Conservation (phyloP, 2,113 vertebrate species). For the Jaculus jaculus region DNA sequence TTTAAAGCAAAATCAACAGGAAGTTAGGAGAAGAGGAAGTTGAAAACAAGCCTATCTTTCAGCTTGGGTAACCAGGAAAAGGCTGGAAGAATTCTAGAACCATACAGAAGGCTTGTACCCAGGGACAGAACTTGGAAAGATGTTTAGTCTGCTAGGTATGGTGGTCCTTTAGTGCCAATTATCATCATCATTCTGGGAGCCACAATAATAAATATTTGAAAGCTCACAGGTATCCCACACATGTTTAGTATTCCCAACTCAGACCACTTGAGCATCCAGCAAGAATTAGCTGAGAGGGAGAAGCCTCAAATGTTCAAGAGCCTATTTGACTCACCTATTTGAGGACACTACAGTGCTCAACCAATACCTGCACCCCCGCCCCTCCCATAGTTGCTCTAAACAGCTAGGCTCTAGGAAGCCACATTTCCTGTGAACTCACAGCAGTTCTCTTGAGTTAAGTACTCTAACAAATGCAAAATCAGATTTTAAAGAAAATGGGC, state of each 20-base stretch:
- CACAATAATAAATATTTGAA: background rate
- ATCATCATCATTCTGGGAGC: background rate
- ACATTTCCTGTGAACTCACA: constrained; percentile 3
- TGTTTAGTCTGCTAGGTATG: background rate
- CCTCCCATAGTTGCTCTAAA: constrained; percentile 14
- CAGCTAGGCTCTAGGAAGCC: background rate
- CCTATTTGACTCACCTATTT: background rate
- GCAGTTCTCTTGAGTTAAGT: background rate
- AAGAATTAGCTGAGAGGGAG: background rate
- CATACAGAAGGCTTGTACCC: background rate
- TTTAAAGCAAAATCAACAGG: background rate
- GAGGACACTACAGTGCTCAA: background rate
- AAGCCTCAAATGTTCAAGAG: constrained; percentile 32
- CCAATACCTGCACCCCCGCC: background rate
- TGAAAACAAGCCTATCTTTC: background rate
- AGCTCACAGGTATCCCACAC: background rate
- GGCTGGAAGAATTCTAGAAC: background rate
- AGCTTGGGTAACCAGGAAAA: background rate
- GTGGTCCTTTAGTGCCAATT: background rate
- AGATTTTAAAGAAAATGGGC: background rate
- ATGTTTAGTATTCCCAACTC: background rate
- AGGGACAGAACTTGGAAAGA: background rate
- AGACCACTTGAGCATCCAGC: background rate
- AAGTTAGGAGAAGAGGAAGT: background rate
- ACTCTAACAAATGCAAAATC: background rate